Evolutionary conservation across 2,113 vertebrate species (phyloP).

Genomic region (Triplophysa rosa): DNA sequence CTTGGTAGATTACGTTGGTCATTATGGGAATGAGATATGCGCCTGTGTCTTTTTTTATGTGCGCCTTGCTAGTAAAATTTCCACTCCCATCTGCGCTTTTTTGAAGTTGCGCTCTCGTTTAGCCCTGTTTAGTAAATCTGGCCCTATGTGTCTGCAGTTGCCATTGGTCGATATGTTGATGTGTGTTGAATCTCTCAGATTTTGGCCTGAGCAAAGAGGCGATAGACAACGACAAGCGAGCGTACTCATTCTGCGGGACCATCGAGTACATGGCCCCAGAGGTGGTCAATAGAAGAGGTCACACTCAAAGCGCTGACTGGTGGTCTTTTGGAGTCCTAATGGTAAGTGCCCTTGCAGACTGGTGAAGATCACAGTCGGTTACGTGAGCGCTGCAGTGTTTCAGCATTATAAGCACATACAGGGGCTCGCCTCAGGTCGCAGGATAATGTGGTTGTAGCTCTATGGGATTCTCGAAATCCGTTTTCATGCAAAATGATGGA

Average conservation of each 20-base stretch:
- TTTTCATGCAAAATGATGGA: neutral
- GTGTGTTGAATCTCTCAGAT: slow-evolving; percentile 68
- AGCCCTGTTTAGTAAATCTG: too few relatives aligned
- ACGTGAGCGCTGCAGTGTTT: slow-evolving; percentile 8
- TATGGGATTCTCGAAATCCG: neutral
- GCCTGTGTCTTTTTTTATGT: too few relatives aligned
- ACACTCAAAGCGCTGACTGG: slow-evolving; percentile 96
- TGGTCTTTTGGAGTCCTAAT: slow-evolving; percentile 97
- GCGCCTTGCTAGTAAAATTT: too few relatives aligned
- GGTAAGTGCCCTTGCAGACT: slow-evolving; percentile 69
- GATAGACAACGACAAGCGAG: slow-evolving; percentile 92
- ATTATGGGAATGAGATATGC: too few relatives aligned
- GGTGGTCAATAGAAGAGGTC: slow-evolving; percentile 93
- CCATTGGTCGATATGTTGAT: neutral
- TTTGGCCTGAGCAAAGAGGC: slow-evolving; percentile 96
- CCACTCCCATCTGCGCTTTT: too few relatives aligned
- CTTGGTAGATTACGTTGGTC: too few relatives aligned
- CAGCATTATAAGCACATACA: neutral
- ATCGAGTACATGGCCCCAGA: slow-evolving; percentile 98
- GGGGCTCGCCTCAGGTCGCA: neutral
- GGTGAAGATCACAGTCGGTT: neutral
- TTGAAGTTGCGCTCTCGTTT: too few relatives aligned
- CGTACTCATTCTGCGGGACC: slow-evolving; percentile 94
- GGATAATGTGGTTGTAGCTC: neutral
- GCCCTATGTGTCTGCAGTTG: neutral